These are phyloP conservation scores for Melanophora roralis DNA, from an alignment of 2,888 invertebrate genomes.

Conservation along the genomic window DNA sequence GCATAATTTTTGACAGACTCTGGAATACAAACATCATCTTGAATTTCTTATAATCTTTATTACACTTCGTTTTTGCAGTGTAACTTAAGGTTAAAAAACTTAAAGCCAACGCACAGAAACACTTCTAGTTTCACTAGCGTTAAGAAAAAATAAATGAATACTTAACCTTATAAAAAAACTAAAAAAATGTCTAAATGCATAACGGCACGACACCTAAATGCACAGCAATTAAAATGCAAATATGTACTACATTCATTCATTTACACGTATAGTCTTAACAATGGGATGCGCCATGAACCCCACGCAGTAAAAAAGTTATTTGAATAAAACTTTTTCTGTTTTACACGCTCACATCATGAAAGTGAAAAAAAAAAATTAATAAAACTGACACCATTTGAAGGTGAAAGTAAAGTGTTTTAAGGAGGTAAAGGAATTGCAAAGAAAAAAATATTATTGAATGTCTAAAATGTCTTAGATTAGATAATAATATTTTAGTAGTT, in stretches of 20 bases:
- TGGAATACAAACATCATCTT: too few relatives aligned
- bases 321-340: conserved; percentile 16
- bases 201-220: conserved; percentile 39
- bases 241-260: conserved; percentile 22
- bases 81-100: neutral
- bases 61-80: too few relatives aligned
- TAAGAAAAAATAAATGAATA: conserved; percentile 16
- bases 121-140: neutral
- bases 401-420: conserved; percentile 6
- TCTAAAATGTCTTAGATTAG: conserved; percentile 53
- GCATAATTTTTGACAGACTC: too few relatives aligned
- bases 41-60: too few relatives aligned
- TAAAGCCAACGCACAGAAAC: neutral
- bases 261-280: neutral
- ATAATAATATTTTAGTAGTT: conserved; percentile 44
- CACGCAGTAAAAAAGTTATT: conserved; percentile 49
- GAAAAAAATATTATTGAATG: conserved; percentile 1
- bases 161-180: conserved; percentile 18
- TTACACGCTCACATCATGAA: conserved; percentile 37
- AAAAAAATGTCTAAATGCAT: neutral
- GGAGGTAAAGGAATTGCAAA: neutral
- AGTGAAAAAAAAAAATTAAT: conserved; percentile 18
- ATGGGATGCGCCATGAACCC: conserved; percentile 41
- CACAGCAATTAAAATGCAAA: conserved; percentile 51
- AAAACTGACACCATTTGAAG: conserved; percentile 45